phyloP scores from a whole-genome alignment of 2,797 vertebrate species.

The Syngnathus rostellatus region DNA sequence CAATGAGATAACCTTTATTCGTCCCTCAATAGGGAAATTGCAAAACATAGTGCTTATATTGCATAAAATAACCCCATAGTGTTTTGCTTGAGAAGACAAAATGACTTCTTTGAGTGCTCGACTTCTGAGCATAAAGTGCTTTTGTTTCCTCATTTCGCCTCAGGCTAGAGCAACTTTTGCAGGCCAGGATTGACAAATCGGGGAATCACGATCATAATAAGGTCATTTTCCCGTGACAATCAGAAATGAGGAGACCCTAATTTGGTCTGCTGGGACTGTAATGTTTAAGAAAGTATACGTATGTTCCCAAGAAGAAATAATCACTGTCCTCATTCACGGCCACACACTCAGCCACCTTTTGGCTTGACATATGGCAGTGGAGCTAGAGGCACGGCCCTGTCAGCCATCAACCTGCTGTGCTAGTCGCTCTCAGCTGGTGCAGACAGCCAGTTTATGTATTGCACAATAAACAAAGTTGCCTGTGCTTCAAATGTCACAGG shows the following conservation, averaged over 20 bases:
- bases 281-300: constrained; percentile 3
- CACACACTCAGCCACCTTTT: constrained; percentile 35
- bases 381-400: constrained; percentile 38
- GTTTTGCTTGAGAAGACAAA: background rate
- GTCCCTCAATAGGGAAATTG: too few relatives aligned
- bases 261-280: constrained; percentile 10
- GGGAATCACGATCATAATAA: background rate
- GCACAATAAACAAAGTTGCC: constrained; percentile 30
- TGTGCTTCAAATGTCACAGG: constrained; percentile 24
- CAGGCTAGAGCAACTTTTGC: background rate
- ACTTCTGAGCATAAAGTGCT: background rate
- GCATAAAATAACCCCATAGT: background rate
- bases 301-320: constrained; percentile 14
- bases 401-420: constrained; percentile 41
- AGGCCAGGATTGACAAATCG: background rate
- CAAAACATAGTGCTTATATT: background rate
- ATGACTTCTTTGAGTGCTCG: background rate
- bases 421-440: constrained; percentile 37
- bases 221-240: background rate
- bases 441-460: constrained; percentile 20
- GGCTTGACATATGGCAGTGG: constrained; percentile 33
- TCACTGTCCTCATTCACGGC: constrained; percentile 24
- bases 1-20: background rate
- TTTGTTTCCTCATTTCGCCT: background rate
- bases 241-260: background rate